Evolutionary conservation across 1,140 invertebrate species (phyloP).

Genomic region (Anoplophora glabripennis): DNA sequence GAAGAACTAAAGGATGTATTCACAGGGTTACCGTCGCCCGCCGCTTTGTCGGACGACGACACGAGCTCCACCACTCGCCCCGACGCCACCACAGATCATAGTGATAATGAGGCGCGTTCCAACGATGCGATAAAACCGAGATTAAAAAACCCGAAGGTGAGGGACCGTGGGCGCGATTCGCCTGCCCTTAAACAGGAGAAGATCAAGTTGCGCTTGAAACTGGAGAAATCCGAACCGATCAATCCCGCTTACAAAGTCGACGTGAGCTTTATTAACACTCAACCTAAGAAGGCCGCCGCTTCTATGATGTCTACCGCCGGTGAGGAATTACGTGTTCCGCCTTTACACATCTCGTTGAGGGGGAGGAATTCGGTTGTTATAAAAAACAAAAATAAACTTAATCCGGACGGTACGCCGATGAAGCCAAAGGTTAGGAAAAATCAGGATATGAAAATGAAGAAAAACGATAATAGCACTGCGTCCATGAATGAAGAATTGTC

Average conservation of each 20-base stretch:
- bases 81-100: conserved; percentile 54
- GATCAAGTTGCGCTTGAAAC: conserved; percentile 77
- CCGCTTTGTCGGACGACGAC: conserved; percentile 43
- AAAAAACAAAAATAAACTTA: conserved; percentile 60
- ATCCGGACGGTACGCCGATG: conserved; percentile 35
- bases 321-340: conserved; percentile 79
- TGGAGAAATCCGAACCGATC: conserved; percentile 78
- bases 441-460: conserved; percentile 44
- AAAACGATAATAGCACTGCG: conserved; percentile 7
- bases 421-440: conserved; percentile 49
- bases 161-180: conserved; percentile 38
- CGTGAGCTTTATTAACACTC: conserved; percentile 66
- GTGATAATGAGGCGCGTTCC: conserved; percentile 62
- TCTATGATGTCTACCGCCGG: conserved; percentile 46
- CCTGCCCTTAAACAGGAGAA: conserved; percentile 62
- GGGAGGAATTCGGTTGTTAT: conserved; percentile 86
- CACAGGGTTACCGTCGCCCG: conserved; percentile 41
- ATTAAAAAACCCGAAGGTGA: conserved; percentile 28
- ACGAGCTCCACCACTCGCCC: conserved; percentile 46
- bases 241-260: conserved; percentile 77
- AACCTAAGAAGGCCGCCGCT: conserved; percentile 49
- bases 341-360: conserved; percentile 82
- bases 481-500: too few relatives aligned
- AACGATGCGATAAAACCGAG: conserved; percentile 47
- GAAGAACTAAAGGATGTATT: conserved; percentile 46